Evolutionary conservation across 2,888 invertebrate species (phyloP), one percentile per base, ranked within the genome.

Genomic region (Drosophila fungiperda): DNA sequence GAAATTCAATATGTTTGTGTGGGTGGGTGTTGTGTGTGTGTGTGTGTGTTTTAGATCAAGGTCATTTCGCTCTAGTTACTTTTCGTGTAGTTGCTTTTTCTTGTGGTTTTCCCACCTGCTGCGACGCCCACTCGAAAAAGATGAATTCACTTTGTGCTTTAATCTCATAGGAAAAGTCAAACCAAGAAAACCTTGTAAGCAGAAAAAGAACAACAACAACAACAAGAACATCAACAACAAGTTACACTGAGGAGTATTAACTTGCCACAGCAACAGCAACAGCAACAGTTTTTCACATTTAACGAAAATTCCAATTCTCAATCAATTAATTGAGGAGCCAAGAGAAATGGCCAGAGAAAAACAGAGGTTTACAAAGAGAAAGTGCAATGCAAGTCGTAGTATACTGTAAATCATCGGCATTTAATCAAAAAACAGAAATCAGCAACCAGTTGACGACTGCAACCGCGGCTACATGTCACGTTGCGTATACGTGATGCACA

Each of bases 211-310:
- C 49, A 68, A 55, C 15, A 62, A 45, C 32, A 26, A 29, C 15
- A n/a, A 20, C n/a, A 17, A 20, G 17, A 45, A 26, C 32, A 61
- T 55, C 33, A 20, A 53, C 29, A 65, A 61, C 78, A 75, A 54
- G 68, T 75, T 79, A 59, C 76, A 82, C 82, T 84, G 76, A 84
- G 68, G 68, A 68, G 26, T 49, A 38, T 61, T 36, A 45, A 40
- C 33, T 54, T 54, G 23, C 38, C 12, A 33, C 48, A 57, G 64
- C 59, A 36, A 42, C 36, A 57, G 64, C 59, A 36, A 42, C 36
- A 33, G 38, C 55, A 52, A 8, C 15, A 4, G 17, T 20, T 17
- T 42, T 15, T 4, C 9, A 3, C 12, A 12, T 20, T 12, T 1
- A 5, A 29, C 6, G 6, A 29, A 29, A 0, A 40, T 60, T 48